Conservation (phyloP, 2,888 invertebrate genomes). For the Hipparchia sbordonii region DNA sequence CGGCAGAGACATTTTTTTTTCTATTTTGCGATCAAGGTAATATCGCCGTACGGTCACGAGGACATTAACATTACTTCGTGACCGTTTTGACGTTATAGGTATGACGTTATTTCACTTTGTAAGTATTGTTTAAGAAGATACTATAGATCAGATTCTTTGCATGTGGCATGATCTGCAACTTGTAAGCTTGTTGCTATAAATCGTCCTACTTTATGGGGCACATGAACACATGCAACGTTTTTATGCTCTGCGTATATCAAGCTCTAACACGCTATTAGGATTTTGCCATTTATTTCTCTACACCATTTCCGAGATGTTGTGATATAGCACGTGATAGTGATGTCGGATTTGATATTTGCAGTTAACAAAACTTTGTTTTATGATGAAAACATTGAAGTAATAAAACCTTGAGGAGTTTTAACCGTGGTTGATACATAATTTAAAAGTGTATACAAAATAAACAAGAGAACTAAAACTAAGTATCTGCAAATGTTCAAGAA, state of each 20-base stretch:
- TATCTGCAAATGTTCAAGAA: neutral
- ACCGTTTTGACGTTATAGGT: conserved; percentile 11
- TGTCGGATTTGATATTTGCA: neutral
- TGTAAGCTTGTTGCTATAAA: conserved; percentile 20
- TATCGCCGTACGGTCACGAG: conserved; percentile 5
- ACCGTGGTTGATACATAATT: neutral
- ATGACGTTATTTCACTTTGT: conserved; percentile 8
- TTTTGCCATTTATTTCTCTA: conserved; percentile 12
- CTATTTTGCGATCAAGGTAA: neutral
- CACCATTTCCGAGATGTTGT: neutral
- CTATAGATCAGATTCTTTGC: conserved; percentile 16
- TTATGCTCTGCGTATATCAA: conserved; percentile 25
- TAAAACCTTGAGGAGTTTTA: neutral
- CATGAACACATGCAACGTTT: conserved; percentile 22
- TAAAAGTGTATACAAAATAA: neutral
- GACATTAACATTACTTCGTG: conserved; percentile 8
- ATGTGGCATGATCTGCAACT: conserved; percentile 21
- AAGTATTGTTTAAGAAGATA: conserved; percentile 12
- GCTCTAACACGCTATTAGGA: conserved; percentile 22
- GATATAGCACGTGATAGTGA: neutral
- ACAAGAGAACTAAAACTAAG: neutral
- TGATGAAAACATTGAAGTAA: too few species aligned
- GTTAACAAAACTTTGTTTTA: too few species aligned
- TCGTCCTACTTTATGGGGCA: conserved; percentile 20
- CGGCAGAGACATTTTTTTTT: neutral